These are phyloP conservation scores for Tetragnatha montana DNA, from an alignment of 2,888 invertebrate genomes.

Conservation along the genomic window DNA sequence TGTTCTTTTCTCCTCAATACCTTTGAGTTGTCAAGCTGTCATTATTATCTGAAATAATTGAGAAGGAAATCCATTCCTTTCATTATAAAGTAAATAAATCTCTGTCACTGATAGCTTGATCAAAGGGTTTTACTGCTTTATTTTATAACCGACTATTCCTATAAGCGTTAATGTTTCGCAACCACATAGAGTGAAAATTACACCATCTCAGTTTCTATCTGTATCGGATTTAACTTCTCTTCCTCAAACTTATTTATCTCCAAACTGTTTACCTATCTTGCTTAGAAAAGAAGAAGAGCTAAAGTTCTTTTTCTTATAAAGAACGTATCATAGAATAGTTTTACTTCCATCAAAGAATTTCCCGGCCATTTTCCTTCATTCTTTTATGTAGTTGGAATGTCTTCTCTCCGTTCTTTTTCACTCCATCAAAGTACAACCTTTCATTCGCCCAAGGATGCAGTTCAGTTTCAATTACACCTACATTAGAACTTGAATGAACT, in stretches of 20 bases:
- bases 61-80: background rate
- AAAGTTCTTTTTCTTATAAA: background rate
- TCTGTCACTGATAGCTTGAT: background rate
- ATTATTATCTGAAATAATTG: background rate
- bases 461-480: slow-evolving; percentile 39
- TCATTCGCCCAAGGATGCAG: slow-evolving; percentile 40
- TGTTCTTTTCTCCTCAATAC: background rate
- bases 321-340: slow-evolving; percentile 17
- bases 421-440: slow-evolving; percentile 46
- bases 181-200: background rate
- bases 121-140: background rate
- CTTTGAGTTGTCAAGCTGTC: background rate
- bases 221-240: background rate
- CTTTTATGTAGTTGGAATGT: slow-evolving; percentile 7
- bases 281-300: slow-evolving; percentile 5
- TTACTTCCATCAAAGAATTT: background rate
- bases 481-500: background rate
- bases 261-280: slow-evolving; percentile 23
- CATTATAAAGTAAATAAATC: background rate
- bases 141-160: background rate
- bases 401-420: slow-evolving; percentile 29
- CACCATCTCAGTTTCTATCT: background rate
- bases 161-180: background rate
- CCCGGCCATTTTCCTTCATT: slow-evolving; percentile 13
- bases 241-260: slow-evolving; percentile 26